Conservation (phyloP, 2,113 vertebrate species). For the Chaetodon auriga region DNA sequence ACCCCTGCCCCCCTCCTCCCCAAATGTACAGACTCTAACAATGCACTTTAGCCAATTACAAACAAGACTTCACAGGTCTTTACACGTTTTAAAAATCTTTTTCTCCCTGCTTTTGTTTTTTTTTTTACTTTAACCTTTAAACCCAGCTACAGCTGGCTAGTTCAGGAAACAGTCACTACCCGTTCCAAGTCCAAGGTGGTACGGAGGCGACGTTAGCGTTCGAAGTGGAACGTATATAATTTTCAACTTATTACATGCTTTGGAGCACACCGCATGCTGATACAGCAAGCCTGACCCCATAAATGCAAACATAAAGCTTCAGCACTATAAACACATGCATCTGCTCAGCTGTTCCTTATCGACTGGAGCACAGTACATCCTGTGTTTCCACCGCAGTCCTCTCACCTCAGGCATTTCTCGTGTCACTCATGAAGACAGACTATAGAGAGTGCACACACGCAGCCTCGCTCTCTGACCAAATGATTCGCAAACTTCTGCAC, state of each 20-base stretch:
- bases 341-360: constrained; percentile 47
- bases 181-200: background rate
- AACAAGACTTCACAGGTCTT: constrained; percentile 52
- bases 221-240: constrained; percentile 21
- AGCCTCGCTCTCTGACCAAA: constrained; percentile 15
- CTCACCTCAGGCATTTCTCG: constrained; percentile 62
- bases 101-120: background rate
- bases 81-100: background rate
- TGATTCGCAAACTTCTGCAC: constrained; percentile 17
- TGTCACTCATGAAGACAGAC: constrained; percentile 46
- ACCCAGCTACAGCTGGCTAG: background rate
- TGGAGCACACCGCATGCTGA: constrained; percentile 13
- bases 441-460: background rate
- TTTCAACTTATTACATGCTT: constrained; percentile 21
- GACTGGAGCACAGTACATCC: constrained; percentile 41
- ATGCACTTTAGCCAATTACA: constrained; percentile 80
- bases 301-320: constrained; percentile 30
- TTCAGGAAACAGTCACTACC: constrained; percentile 15
- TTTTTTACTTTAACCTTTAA: constrained; percentile 16
- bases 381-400: constrained; percentile 42
- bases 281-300: background rate
- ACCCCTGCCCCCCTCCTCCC: constrained; percentile 9
- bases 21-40: constrained; percentile 71
- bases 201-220: constrained; percentile 1
- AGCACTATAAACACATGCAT: constrained; percentile 35